Evolutionary conservation across 2,888 invertebrate species (phyloP), one percentile per base, ranked within the genome.

Genomic region (Agrochola lychnidis): DNA sequence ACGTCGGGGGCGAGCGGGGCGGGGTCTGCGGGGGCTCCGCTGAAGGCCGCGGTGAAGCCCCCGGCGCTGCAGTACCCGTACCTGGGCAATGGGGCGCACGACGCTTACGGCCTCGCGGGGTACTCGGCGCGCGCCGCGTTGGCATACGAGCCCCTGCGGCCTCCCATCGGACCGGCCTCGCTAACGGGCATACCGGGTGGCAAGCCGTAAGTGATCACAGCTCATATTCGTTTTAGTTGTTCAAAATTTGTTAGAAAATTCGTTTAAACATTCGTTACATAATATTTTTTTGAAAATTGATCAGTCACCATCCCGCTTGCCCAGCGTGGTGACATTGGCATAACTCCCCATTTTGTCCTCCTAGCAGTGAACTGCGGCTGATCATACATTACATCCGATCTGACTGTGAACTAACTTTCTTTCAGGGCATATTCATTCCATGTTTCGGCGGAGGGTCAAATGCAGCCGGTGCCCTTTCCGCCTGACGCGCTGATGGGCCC

Each of bases 401-500:
- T 86, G 67, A 83, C 48, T 19, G 36, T 66, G 40, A 25, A 10
- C 84, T 14, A 6, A 16, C 12, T 77, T 76, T 70, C 45, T 81
- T 78, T 25, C 97, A 99, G 99, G 86, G 99, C 99, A 10, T 99
- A 99, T 96, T 99, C 99, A 88, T 99, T 99, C 97, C 99, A 99
- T 96, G 98, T 99, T 90, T 98, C 98, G 82, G 98, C 98, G 81
- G 98, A 99, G 91, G 98, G 98, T 48, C 98, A 98, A 92, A 98
- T 98, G 97, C 98, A 98, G 95, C 99, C 99, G 70, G 99, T 99
- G 89, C 99, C 99, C 79, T 99, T 99, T 97, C 99, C 99, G 48
- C 98, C 98, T 42, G 99, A 99, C 95, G 99, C 99, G 81, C 97
- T 99, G 82, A 98, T 99, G 92, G 99, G 99, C 40, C 98, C 99